These are phyloP conservation scores for Rhingia rostrata DNA, from an alignment of 2,888 invertebrate genomes.

Conservation along the genomic window DNA sequence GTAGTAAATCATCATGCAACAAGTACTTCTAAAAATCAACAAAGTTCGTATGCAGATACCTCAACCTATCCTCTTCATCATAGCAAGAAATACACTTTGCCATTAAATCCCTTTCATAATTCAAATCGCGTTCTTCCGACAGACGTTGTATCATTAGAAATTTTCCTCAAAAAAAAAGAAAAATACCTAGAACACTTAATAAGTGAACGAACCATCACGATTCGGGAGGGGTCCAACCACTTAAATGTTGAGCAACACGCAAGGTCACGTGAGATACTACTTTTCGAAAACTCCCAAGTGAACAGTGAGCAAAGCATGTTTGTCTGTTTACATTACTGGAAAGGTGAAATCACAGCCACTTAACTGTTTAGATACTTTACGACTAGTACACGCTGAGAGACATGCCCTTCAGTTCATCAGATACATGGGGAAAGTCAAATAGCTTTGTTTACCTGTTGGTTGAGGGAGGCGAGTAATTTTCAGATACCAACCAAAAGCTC, in stretches of 20 bases:
- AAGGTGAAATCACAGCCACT: slow-evolving; percentile 60
- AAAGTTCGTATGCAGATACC: not conserved
- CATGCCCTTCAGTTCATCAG: slow-evolving; percentile 45
- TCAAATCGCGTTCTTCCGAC: slow-evolving; percentile 25
- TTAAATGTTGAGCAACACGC: slow-evolving; percentile 64
- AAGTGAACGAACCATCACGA: slow-evolving; percentile 7
- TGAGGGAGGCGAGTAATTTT: not conserved
- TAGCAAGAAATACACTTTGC: slow-evolving; percentile 34
- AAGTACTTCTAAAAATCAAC: not conserved
- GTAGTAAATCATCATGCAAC: slow-evolving; percentile 28
- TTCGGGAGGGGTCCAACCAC: slow-evolving; percentile 11
- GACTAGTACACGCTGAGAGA: slow-evolving; percentile 28
- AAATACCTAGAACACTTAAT: slow-evolving; percentile 25
- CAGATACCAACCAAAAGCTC: not conserved
- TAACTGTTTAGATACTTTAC: slow-evolving; percentile 37
- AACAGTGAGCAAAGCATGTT: not conserved
- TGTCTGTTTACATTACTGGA: slow-evolving; percentile 43
- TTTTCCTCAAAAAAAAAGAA: slow-evolving; percentile 8
- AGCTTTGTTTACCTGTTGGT: slow-evolving; percentile 20
- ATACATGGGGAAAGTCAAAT: slow-evolving; percentile 19
- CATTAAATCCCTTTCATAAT: slow-evolving; percentile 51
- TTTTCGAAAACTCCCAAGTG: slow-evolving; percentile 26
- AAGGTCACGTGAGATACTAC: slow-evolving; percentile 64
- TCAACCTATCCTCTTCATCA: slow-evolving; percentile 27
- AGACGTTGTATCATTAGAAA: slow-evolving; percentile 36